phyloP scores from a whole-genome alignment of 2,797 vertebrate genomes.

The Thunnus albacares region DNA sequence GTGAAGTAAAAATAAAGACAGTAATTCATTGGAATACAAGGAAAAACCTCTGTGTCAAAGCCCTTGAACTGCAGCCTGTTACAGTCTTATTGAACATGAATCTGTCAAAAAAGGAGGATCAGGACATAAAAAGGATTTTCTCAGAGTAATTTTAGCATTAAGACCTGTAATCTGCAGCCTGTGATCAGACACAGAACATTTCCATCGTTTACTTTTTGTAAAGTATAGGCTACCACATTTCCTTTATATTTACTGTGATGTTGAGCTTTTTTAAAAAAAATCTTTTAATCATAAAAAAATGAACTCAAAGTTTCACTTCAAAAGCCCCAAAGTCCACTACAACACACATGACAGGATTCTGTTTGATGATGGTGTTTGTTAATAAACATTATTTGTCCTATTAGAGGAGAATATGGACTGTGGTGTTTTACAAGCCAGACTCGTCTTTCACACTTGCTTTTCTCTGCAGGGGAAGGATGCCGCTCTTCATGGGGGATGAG shows the following conservation, averaged over 20 bases:
- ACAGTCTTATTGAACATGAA: background rate
- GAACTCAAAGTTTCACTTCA: background rate
- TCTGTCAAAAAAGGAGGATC: background rate
- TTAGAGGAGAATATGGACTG: slow-evolving; percentile 2
- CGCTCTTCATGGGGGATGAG: slow-evolving; percentile 33
- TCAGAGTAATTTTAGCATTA: background rate
- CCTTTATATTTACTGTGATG: background rate
- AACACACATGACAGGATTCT: background rate
- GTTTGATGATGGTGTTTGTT: background rate
- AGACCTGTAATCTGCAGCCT: background rate
- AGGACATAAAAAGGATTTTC: background rate
- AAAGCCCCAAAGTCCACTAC: background rate
- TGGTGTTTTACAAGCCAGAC: slow-evolving; percentile 20
- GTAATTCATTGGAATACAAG: background rate
- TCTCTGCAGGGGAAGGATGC: slow-evolving; percentile 37
- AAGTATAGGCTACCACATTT: background rate
- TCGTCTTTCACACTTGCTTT: slow-evolving; percentile 54
- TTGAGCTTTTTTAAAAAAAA: background rate
- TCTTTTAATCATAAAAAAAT: background rate
- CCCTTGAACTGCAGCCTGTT: background rate
- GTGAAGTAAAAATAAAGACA: background rate
- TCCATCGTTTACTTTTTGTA: background rate
- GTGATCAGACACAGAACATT: background rate
- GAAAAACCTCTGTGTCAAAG: background rate
- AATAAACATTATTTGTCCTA: background rate